phyloP scores from a whole-genome alignment of 2,797 vertebrate species.

The Eulemur coronatus region DNA sequence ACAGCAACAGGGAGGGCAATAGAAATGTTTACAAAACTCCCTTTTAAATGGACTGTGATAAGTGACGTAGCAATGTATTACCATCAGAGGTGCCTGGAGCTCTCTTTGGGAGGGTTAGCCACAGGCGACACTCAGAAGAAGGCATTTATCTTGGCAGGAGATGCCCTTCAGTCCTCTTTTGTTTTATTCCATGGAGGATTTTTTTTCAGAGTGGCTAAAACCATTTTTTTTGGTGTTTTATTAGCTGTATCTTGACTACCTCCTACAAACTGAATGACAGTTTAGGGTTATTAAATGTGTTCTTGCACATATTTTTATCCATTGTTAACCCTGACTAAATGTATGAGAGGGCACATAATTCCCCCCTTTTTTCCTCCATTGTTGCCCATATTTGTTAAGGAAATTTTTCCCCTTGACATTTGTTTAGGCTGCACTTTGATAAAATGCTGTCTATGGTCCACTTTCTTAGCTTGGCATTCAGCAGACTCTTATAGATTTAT shows the following conservation, averaged over 20 bases:
- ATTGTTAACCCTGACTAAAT: constrained; percentile 87
- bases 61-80: constrained; percentile 81
- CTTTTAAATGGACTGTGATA: constrained; percentile 85
- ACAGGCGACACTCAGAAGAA: constrained; percentile 81
- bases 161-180: constrained; percentile 74
- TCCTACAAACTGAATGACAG: constrained; percentile 86
- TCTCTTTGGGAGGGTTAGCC: constrained; percentile 82
- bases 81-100: constrained; percentile 77
- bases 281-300: constrained; percentile 86
- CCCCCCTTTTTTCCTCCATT: constrained; percentile 81
- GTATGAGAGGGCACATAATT: constrained; percentile 82
- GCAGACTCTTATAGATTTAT: constrained; percentile 84
- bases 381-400: constrained; percentile 89
- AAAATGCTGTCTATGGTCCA: constrained; percentile 84
- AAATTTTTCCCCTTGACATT: constrained; percentile 86
- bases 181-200: constrained; percentile 74
- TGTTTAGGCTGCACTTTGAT: constrained; percentile 89
- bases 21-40: constrained; percentile 85
- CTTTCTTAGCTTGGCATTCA: constrained; percentile 84
- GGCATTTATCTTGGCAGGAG: constrained; percentile 83
- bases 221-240: constrained; percentile 84
- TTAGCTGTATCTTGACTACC: constrained; percentile 86
- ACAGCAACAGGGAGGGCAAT: constrained; percentile 82
- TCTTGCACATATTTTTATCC: constrained; percentile 82
- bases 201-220: constrained; percentile 78